phyloP scores from a whole-genome alignment of 2,888 invertebrate species.

The Amphipyra berbera region DNA sequence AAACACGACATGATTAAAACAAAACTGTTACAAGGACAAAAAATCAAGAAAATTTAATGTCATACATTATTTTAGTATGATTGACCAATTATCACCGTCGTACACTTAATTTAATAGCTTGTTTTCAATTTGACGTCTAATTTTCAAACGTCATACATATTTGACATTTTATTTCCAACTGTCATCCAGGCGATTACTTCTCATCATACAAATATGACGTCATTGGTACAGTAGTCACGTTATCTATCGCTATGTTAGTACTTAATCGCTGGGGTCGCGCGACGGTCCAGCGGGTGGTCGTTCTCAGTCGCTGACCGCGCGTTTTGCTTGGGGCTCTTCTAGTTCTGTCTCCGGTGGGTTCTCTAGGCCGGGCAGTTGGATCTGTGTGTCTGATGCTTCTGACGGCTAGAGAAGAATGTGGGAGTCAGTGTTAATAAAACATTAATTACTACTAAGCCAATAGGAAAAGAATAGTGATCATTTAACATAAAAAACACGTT shows the following conservation, averaged over 20 bases:
- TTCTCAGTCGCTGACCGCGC: slow-evolving; percentile 61
- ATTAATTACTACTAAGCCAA: too few relatives aligned
- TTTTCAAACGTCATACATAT: slow-evolving; percentile 13
- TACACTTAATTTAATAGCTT: too few relatives aligned
- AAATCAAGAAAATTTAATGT: background rate
- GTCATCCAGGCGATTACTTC: background rate
- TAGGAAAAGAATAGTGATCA: too few relatives aligned
- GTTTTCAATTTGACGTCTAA: too few relatives aligned
- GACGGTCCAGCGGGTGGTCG: slow-evolving; percentile 38
- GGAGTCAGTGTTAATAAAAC: background rate
- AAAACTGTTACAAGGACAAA: background rate
- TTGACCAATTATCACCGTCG: too few relatives aligned
- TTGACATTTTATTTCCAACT: slow-evolving; percentile 6
- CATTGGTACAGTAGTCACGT: slow-evolving; percentile 26
- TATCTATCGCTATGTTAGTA: slow-evolving; percentile 42
- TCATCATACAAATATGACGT: slow-evolving; percentile 15
- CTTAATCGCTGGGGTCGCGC: slow-evolving; percentile 39
- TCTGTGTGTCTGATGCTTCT: slow-evolving; percentile 94
- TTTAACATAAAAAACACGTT: too few relatives aligned
- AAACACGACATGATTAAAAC: slow-evolving; percentile 13
- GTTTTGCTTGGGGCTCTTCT: slow-evolving; percentile 80
- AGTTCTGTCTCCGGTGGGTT: slow-evolving; percentile 81
- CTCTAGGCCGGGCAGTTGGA: slow-evolving; percentile 93
- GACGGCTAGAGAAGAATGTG: slow-evolving; percentile 89
- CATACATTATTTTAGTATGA: background rate